A percentile compares a stretch with the other conserved stretches of the same genome.
Evolutionary conservation across 2,113 vertebrate species (phyloP).

Genomic region (Stercorarius parasiticus): DNA sequence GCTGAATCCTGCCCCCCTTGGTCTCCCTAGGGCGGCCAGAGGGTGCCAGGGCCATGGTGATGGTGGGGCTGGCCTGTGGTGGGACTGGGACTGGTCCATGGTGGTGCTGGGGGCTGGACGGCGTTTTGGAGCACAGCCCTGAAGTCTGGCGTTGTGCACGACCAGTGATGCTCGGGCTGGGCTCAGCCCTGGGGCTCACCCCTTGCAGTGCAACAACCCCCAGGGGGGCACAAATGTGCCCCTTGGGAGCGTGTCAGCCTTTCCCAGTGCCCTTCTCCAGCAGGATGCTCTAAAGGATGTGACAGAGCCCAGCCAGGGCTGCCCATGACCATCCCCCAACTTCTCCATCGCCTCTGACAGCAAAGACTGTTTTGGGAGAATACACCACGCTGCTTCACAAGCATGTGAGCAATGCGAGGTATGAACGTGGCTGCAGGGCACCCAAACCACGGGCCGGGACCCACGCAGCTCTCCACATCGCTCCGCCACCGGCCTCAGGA

Average conservation of each 20-base stretch:
- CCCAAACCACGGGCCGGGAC: background rate
- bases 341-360: background rate
- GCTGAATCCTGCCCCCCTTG: background rate
- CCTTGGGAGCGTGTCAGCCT: background rate
- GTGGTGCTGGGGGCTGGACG: background rate
- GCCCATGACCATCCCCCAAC: fast-evolving
- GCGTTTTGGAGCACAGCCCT: background rate
- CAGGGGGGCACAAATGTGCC: background rate
- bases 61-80: background rate
- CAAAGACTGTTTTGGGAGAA: background rate
- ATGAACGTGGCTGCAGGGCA: background rate
- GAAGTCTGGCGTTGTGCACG: fast-evolving
- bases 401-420: background rate
- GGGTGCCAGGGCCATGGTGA: background rate
- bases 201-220: background rate
- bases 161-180: fast-evolving
- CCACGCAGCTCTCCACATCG: background rate
- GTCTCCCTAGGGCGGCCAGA: background rate
- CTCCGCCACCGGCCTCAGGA: background rate
- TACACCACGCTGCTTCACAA: fast-evolving
- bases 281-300: background rate
- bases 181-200: background rate
- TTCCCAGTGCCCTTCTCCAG: background rate
- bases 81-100: background rate
- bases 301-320: background rate